A percentile compares a stretch with the other conserved stretches of the same genome.
Conservation (phyloP, 2,797 vertebrate species). For the Phaenicophaeus curvirostris region DNA sequence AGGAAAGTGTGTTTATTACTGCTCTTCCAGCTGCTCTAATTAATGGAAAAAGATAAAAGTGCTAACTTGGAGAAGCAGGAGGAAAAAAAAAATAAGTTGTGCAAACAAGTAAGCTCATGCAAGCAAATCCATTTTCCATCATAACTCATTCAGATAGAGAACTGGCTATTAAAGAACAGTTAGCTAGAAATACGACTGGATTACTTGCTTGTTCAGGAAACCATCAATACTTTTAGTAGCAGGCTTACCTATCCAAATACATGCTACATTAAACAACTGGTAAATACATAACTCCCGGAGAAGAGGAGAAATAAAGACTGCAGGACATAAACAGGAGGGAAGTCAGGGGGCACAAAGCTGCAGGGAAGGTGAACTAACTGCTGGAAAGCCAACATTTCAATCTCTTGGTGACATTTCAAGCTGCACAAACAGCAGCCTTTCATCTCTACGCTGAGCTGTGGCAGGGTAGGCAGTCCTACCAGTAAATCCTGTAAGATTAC, state of each 20-base stretch:
- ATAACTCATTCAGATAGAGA: background rate
- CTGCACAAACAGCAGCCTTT: background rate
- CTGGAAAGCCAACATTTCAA: background rate
- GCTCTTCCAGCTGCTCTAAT: constrained; percentile 12
- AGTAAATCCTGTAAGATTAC: background rate
- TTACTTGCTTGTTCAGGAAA: constrained; percentile 12
- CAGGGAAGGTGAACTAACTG: background rate
- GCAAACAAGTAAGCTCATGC: background rate
- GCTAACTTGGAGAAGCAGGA: background rate
- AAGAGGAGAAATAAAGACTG: background rate
- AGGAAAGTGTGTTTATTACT: constrained; percentile 17
- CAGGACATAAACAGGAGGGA: background rate
- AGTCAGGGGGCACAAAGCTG: accelerated
- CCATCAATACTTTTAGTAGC: background rate
- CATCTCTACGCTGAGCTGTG: background rate
- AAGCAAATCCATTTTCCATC: background rate
- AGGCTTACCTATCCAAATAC: background rate
- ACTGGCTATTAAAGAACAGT: constrained; percentile 5
- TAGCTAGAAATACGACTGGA: background rate
- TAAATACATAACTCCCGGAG: background rate
- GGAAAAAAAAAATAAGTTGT: background rate
- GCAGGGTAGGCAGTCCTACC: background rate
- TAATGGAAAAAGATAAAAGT: constrained; percentile 13
- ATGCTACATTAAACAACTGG: background rate
- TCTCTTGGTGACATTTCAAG: background rate